Percentiles rank a stretch among this genome's conserved stretches.
Evolutionary conservation across 2,888 invertebrate species (phyloP).

Genomic region (Brachynemurus nebulosus): DNA sequence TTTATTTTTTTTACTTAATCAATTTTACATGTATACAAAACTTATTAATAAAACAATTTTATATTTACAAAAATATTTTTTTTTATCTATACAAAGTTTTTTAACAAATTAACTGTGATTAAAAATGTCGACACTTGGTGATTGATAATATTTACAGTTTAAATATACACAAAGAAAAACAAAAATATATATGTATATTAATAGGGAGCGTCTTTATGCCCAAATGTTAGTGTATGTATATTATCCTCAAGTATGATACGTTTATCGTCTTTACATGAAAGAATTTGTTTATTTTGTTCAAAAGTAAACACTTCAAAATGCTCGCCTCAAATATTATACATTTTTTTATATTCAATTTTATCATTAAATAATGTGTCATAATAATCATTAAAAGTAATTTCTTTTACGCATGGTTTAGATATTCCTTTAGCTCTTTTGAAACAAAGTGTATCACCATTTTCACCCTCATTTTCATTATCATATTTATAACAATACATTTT

Average conservation of each 20-base stretch:
- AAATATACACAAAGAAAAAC: too few species aligned
- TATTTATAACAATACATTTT: slow-evolving; percentile 21
- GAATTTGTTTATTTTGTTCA: slow-evolving; percentile 12
- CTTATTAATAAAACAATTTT: too few species aligned
- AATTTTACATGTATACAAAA: too few species aligned
- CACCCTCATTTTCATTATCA: slow-evolving; percentile 10
- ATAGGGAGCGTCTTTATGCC: too few species aligned
- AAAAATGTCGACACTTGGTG: too few species aligned
- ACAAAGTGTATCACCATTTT: too few species aligned
- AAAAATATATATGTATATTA: too few species aligned
- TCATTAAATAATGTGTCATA: slow-evolving; percentile 8
- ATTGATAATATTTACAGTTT: too few species aligned
- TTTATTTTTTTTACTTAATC: too few species aligned
- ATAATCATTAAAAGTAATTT: slow-evolving; percentile 11
- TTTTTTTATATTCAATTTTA: slow-evolving; percentile 7
- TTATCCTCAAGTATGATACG: slow-evolving; percentile 9
- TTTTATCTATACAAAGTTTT: too few species aligned
- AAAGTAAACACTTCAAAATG: slow-evolving; percentile 12
- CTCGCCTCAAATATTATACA: slow-evolving; percentile 9
- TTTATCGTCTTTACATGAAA: slow-evolving; percentile 11
- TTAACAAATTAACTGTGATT: too few species aligned
- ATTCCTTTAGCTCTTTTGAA: slow-evolving; percentile 10
- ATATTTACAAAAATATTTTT: too few species aligned
- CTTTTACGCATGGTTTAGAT: slow-evolving; percentile 8
- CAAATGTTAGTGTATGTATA: slow-evolving; percentile 12